Conservation (phyloP, 2,113 vertebrate species). For the Phalacrocorax pelagicus region DNA sequence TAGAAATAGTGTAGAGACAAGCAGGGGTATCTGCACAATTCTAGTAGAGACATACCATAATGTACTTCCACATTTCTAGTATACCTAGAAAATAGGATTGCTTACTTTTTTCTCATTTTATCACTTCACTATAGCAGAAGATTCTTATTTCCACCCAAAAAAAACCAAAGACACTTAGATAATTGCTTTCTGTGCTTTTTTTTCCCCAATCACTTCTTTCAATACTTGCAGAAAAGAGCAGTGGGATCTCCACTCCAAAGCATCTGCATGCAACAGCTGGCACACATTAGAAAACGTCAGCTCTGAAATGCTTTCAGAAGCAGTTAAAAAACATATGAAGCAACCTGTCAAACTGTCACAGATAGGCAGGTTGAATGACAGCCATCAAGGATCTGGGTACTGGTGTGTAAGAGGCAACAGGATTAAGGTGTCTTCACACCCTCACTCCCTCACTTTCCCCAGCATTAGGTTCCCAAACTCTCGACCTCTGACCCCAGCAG, state of each 20-base stretch:
- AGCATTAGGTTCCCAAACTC: not conserved
- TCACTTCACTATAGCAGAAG: not conserved
- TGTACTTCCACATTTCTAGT: not conserved
- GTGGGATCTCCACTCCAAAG: not conserved
- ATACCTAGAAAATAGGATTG: not conserved
- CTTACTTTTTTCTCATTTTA: not conserved
- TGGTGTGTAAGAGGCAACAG: not conserved
- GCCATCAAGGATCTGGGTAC: not conserved
- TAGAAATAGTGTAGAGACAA: not conserved
- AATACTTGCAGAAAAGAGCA: not conserved
- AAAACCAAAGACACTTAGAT: not conserved
- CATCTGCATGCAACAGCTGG: not conserved
- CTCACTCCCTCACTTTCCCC: not conserved
- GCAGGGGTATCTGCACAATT: not conserved
- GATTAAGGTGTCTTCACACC: not conserved
- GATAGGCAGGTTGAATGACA: not conserved
- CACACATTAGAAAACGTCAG: not conserved
- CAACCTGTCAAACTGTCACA: not conserved
- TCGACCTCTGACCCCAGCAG: accelerated
- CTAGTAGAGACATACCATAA: not conserved
- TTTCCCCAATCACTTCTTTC: not conserved
- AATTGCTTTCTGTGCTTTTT: not conserved
- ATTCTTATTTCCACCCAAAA: not conserved
- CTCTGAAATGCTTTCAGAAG: conserved; percentile 13
- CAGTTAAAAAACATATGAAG: not conserved